Base-by-base conservation (phyloP, 2,888 invertebrate species). In the Stegana nigrithorax region DNA sequence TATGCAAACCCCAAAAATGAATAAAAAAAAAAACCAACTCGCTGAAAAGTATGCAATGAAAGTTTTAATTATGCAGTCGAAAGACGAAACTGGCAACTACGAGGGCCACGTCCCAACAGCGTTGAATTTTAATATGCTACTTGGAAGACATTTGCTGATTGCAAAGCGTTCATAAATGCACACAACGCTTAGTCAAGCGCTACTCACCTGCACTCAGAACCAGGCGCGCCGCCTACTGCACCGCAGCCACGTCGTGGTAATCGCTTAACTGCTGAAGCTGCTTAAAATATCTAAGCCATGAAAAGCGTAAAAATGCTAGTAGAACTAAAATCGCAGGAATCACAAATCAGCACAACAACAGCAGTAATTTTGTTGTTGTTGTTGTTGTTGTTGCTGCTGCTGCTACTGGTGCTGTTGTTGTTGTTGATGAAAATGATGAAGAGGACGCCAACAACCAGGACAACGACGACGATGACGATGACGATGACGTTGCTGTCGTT, bases 231-330 rank as follows among this genome's bases (percentile, higher is more conserved):
- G 4, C 19, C 7, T 10, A 12, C 23, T 55, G 53, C 53, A 36
- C 47, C 23, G n/a, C 29, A 62, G 73, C 68, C 66, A 66, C 63
- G n/a, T n/a, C n/a, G n/a, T n/a, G n/a, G n/a, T n/a, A n/a, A n/a
- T n/a, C n/a, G n/a, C 59, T 63, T 53, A 65, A 58, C 58, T 59
- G 62, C 47, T 59, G 67, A 42, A 59, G 55, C 39, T 39, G 17
- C n/a, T 17, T 39, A 39, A 5, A 17, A 39, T n/a, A n/a, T 36
- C 21, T 36, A 63, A 67, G 61, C 68, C 77, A 67, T 73, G 66
- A 64, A 61, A 71, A 68, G 59, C 10, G 32, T 21, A 55, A 7
- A 27, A 69, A 50, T 26, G 25, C 56, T 14, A 57, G 26, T 27
- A 42, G 26, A 56, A 56, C 17, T 17, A 27, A 10, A 7, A 47